phyloP scores from a whole-genome alignment of 2,797 vertebrate species.

The Brachyalestes nurse region DNA sequence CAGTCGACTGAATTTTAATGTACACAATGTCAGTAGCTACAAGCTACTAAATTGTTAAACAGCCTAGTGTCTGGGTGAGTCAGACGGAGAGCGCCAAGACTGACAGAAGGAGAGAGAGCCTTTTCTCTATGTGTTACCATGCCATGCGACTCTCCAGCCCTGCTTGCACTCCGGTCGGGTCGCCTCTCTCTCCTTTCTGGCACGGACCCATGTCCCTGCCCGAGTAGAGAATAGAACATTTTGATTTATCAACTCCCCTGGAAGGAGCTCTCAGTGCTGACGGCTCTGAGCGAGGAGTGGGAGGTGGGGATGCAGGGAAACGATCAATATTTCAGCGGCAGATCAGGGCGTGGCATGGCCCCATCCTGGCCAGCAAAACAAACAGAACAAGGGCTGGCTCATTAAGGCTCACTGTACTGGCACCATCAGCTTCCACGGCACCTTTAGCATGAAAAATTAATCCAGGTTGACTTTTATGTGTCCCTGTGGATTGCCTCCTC shows the following conservation, averaged over 20 bases:
- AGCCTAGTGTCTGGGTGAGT: not conserved
- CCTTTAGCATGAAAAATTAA: conserved; percentile 71
- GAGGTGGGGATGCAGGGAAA: conserved; percentile 10
- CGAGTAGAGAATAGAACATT: conserved; percentile 46
- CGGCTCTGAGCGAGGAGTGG: conserved; percentile 4
- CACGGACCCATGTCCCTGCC: conserved; percentile 14
- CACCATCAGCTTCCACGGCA: conserved; percentile 33
- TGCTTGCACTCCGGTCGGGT: not conserved
- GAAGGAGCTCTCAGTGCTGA: conserved; percentile 40
- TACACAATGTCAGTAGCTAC: conserved; percentile 32
- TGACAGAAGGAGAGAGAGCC: not conserved
- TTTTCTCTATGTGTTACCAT: not conserved
- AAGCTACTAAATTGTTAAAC: conserved; percentile 29
- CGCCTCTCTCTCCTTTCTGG: not conserved
- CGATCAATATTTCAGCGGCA: conserved; percentile 68
- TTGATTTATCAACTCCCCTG: conserved; percentile 44
- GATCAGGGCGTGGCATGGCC: conserved; percentile 44
- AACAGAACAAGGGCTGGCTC: conserved; percentile 53
- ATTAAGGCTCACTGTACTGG: conserved; percentile 44
- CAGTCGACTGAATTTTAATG: conserved; percentile 41
- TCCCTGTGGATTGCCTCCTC: conserved; percentile 48
- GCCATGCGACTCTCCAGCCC: not conserved
- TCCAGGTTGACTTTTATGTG: conserved; percentile 66
- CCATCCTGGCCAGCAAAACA: conserved; percentile 55
- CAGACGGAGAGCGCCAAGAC: not conserved